Evolutionary conservation across 2,113 vertebrate species (phyloP).

Genomic region (Equus przewalskii): DNA sequence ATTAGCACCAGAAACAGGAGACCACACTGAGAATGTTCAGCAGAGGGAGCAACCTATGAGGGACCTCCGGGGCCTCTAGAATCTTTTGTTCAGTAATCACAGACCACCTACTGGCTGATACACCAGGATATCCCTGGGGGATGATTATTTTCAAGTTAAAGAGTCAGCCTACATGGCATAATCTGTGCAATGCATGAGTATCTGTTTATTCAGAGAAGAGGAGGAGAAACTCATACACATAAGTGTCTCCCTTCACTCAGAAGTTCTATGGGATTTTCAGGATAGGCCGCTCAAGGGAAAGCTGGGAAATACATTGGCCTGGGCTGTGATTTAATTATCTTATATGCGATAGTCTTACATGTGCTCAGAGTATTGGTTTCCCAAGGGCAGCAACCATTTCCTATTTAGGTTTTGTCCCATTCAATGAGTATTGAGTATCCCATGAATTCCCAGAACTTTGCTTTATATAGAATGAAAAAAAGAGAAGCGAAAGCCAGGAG

Average conservation of each 20-base stretch:
- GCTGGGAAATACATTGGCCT: not conserved
- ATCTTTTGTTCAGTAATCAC: not conserved
- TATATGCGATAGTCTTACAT: not conserved
- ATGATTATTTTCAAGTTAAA: not conserved
- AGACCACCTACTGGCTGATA: not conserved
- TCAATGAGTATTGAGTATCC: not conserved
- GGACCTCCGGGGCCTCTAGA: not conserved
- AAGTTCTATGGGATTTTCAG: not conserved
- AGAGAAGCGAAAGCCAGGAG: not conserved
- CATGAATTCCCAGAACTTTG: not conserved
- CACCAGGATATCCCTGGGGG: not conserved
- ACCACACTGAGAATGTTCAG: not conserved
- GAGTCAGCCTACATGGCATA: not conserved
- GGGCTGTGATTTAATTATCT: not conserved
- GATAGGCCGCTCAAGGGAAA: not conserved
- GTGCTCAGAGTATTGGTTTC: not conserved
- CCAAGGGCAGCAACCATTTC: not conserved
- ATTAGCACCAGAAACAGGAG: not conserved
- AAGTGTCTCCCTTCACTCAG: not conserved
- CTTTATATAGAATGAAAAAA: not conserved
- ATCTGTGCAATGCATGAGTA: no score
- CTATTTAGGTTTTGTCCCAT: not conserved
- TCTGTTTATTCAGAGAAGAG: not conserved
- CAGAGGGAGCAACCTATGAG: not conserved
- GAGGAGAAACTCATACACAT: not conserved